Base-by-base conservation (phyloP, 2,888 invertebrate genomes). In the Acleris cristana region DNA sequence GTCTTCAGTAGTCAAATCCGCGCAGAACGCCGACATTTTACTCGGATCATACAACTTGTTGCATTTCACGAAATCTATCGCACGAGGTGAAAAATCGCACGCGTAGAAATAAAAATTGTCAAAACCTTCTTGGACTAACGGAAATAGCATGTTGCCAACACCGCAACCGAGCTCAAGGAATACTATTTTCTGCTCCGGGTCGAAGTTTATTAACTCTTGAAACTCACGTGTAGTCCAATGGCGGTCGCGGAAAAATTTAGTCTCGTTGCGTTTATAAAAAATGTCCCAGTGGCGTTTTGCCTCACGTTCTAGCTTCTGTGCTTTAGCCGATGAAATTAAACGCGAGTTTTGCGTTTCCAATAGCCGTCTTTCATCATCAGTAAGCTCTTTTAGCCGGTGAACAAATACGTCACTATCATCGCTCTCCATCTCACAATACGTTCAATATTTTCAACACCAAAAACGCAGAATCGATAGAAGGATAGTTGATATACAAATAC, bases 141-240 rank as follows among this genome's bases (percentile, higher is more conserved):
- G 99, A 86, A 96, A 99, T 56, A 99, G 94, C 84, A 99, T 96
- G 90, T 99, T 99, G 0, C 99, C 99, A 10, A 99, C 99, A 3
- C 99, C 99, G 85, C 99, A 99, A 0, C 99, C 99, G 7, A 98
- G 94, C 90, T 99, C 99, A 21, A 97, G 88, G 60, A 97, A 91
- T 14, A 88, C 84, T 78, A 95, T 94, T 63, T 94, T 94, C 65
- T 94, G 88, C 3, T 87, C 89, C 81, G 94, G 74, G 85, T 90
- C 82, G 64, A 89, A 92, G 65, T 92, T 89, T 66, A 96, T 89
- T 18, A 99, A 90, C 81, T 98, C 98, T 75, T 95, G 92, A 90
- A 99, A 99, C 92, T 99, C 99, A 80, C 98, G 94, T 70, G 96
- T 97, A 1, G 98, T 99, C 99, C 99, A 99, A 83, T 98, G 98